Conservation (phyloP, 1,140 invertebrate species). For the Maconellicoccus hirsutus region DNA sequence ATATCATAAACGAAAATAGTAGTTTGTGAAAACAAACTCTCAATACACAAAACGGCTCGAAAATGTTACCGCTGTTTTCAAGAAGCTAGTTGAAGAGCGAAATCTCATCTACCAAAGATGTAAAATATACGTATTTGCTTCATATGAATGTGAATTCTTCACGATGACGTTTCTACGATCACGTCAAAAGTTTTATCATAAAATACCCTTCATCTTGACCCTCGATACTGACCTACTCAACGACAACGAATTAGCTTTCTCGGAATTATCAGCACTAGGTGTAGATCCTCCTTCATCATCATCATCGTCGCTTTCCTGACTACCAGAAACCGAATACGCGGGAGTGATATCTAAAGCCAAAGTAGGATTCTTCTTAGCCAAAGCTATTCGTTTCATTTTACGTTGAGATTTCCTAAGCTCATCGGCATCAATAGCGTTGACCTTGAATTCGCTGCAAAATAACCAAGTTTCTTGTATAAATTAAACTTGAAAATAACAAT, state of each 20-base stretch:
- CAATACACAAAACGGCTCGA: no score
- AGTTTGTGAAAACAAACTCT: no score
- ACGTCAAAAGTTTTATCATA: no score
- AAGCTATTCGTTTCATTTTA: conserved; percentile 40
- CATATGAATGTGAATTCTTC: no score
- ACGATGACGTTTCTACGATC: no score
- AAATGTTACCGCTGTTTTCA: no score
- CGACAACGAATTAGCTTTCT: conserved; percentile 37
- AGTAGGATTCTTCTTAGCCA: conserved; percentile 24
- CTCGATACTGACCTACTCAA: conserved; percentile 9
- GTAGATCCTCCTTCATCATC: conserved; percentile 54
- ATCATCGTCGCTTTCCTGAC: conserved; percentile 65
- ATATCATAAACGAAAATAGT: no score
- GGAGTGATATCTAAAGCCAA: conserved; percentile 1
- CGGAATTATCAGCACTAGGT: conserved; percentile 58
- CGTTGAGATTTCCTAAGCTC: conserved; percentile 66
- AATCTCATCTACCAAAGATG: no score
- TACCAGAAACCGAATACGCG: conserved; percentile 47
- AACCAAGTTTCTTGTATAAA: background rate
- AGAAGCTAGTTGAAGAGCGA: no score
- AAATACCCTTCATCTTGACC: no score
- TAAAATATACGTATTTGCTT: no score
- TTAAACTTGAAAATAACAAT: background rate
- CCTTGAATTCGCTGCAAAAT: conserved; percentile 59
- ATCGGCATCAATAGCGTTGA: conserved; percentile 75